Evolutionary conservation across 2,113 vertebrate genomes (phyloP), one percentile per base, ranked within the genome.

Genomic region (Oostethus manadensis): DNA sequence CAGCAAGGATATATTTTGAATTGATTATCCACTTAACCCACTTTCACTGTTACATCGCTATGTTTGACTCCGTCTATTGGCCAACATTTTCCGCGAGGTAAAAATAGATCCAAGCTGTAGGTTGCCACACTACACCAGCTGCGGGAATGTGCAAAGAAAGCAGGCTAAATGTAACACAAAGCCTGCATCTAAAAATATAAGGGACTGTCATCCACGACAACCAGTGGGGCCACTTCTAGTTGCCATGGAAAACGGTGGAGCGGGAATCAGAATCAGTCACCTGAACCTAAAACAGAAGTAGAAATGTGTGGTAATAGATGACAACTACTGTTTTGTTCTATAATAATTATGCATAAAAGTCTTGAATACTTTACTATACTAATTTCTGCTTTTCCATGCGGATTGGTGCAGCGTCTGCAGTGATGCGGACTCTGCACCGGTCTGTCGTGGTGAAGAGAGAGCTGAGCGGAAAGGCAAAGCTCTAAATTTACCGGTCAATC

Each of bases 241-340:
- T 80, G 51, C 78, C 68, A 72, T 60, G 74, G 85, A 74, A 68
- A 86, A 59, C 26, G 33, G 33, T 23, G 53, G 76, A 77, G 69
- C 56, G 17, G 11, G 47, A 20, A 21, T n/a, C 35, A 60, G 45
- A 42, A 45, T 63, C 50, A 53, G 5, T 26, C 29, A 33, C 5
- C 7, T 33, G 29, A 33, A 33, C 7, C 4, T 7, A 33, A 7
- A 6, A 33, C 3, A 33, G 7, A 33, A 33, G 5, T 33, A 6
- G 29, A 33, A 33, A 33, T 33, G 29, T 33, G 4, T 33, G 29
- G 5, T 33, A 7, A 33, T 4, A 33, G 4, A 33, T 33, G 29
- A 33, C 29, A 1, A 33, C 29, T 33, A 33, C 29, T 8, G 7
- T 33, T 33, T 33, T 33, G 29, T 33, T 33, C 7, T 5, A 33